Evolutionary conservation across 37 sponge, comb jelly and placozoan genomes (phyloP), one percentile per base, ranked within the genome.

Genomic region (Oopsacas minuta): DNA sequence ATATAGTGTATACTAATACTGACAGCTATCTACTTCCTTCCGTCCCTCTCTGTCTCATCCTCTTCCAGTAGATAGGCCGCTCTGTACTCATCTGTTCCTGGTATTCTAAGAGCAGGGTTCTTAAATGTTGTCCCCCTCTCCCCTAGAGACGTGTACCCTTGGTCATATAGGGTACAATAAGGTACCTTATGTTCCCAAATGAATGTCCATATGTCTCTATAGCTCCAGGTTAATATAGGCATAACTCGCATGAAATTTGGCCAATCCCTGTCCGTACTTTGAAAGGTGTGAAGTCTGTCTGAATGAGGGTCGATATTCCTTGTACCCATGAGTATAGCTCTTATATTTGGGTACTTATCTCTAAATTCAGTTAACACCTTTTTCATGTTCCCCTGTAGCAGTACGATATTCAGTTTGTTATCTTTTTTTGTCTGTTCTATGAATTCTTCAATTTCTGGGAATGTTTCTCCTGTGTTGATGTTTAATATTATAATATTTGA

Each of bases 101-200:
- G 52, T 23, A 36, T 38, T 37, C 20, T 22, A 28, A 97, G 90
- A 23, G 91, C 86, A 1, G 98, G 93, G 81, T 97, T 97, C 0
- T 88, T 89, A 0, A 34, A 37, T 0, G 98, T 97, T 84, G 88
- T 88, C 7, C 36, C 36, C 23, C 83, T 83, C 38, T 90, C 90
- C 51, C 94, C 98, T 37, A 97, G 82, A 1, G 98, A 97, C 0
- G 95, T 94, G 90, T 97, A 97, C 93, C 95, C 95, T 37, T 83
- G 85, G 51, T 97, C 90, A 69, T 97, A 97, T 25, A 97, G 89
- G 36, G 87, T 25, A 52, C 98, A 97, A 81, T 97, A 97, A 0
- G 92, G 92, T 12, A 97, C 85, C 12, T 84, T 28, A 35, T 88
- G 81, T 20, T 89, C 52, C 84, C 89, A 83, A 37, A 97, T 53